Evolutionary conservation across 1,140 invertebrate species (phyloP).

Genomic region (Piezodorus guildinii): DNA sequence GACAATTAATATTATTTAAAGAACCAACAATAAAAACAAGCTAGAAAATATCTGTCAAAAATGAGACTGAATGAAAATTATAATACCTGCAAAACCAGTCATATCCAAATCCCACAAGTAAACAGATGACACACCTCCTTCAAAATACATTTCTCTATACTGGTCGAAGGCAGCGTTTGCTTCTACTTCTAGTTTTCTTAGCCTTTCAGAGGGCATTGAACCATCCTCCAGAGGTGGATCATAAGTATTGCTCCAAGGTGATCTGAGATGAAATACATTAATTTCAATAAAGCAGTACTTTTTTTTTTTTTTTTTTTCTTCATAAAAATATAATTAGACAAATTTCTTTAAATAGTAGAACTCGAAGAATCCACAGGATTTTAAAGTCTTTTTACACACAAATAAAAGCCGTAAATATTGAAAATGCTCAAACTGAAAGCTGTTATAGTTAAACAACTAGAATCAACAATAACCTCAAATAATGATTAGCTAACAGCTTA

Average conservation of each 20-base stretch:
- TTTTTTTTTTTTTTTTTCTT: too few species aligned
- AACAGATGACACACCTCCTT: conserved; percentile 97
- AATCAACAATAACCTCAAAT: too few species aligned
- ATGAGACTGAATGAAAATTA: neutral
- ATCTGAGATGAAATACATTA: conserved; percentile 47
- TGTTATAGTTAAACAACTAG: too few species aligned
- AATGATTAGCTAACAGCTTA: too few species aligned
- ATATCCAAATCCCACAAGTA: conserved; percentile 96
- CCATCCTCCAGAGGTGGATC: conserved; percentile 97
- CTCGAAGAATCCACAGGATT: too few species aligned
- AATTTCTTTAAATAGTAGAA: too few species aligned
- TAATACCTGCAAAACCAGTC: conserved; percentile 72
- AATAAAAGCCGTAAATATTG: too few species aligned
- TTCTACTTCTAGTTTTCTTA: conserved; percentile 93
- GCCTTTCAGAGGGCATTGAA: conserved; percentile 90
- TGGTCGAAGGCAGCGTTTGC: conserved; percentile 98
- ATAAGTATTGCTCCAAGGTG: conserved; percentile 98
- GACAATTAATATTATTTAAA: neutral
- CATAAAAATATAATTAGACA: too few species aligned
- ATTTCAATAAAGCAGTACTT: too few species aligned
- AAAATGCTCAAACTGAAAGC: too few species aligned
- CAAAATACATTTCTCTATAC: conserved; percentile 99
- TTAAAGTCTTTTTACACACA: too few species aligned
- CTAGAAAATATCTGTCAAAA: neutral
- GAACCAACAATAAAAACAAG: too few species aligned